These are phyloP conservation scores for Copidosoma floridanum DNA, from an alignment of 1,140 invertebrate species.

Conservation along the genomic window DNA sequence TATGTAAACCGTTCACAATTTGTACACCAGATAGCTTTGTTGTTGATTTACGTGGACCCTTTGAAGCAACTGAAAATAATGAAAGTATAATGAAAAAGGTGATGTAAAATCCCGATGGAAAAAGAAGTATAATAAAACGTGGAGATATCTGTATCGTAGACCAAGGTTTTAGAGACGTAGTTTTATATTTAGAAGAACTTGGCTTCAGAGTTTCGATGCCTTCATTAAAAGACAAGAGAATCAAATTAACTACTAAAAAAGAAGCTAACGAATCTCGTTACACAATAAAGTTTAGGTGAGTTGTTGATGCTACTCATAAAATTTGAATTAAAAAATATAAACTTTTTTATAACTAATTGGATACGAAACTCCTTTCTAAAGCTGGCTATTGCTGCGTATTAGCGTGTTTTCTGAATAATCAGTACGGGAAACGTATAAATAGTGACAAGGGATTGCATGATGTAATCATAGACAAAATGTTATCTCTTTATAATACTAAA, in stretches of 20 bases:
- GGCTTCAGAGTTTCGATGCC: conserved; percentile 35
- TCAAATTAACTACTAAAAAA: conserved; percentile 32
- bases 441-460: no score
- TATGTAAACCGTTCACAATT: conserved; percentile 37
- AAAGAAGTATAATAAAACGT: conserved; percentile 22
- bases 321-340: no score
- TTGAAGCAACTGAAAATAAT: conserved; percentile 35
- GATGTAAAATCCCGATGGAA: conserved; percentile 22
- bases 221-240: conserved; percentile 32
- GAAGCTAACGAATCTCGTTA: conserved; percentile 44
- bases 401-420: no score
- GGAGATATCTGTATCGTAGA: conserved; percentile 36
- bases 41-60: conserved; percentile 33
- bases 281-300: no score
- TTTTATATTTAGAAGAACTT: conserved; percentile 17
- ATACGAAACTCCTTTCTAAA: no score
- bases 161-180: no score
- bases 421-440: no score
- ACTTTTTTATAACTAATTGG: no score
- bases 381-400: no score
- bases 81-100: conserved; percentile 33
- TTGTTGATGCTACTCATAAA: no score
- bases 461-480: no score
- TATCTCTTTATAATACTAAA: no score
- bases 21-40: conserved; percentile 40